Percentiles rank a stretch among this genome's conserved stretches.
Evolutionary conservation across 2,113 vertebrate genomes (phyloP).

Genomic region (Lagopus leucura): DNA sequence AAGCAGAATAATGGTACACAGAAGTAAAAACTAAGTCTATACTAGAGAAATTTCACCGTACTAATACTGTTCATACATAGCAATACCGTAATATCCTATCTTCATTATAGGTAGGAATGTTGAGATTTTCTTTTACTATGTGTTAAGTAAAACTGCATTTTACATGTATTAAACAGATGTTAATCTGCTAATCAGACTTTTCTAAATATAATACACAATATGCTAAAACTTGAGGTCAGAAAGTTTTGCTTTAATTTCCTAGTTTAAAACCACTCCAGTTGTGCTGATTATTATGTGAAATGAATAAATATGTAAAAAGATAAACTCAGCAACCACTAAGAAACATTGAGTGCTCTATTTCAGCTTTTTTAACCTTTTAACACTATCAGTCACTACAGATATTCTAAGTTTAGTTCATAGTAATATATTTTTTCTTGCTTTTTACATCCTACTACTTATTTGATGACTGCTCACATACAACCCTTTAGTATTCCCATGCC

Average conservation of each 20-base stretch:
- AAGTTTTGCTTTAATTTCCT: neutral
- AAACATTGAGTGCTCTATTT: neutral
- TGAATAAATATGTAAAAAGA: neutral
- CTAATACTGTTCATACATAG: neutral
- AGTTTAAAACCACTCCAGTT: neutral
- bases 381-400: neutral
- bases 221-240: neutral
- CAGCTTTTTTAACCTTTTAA: neutral
- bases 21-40: neutral
- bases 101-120: neutral
- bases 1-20: neutral
- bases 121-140: neutral
- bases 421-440: fast-evolving
- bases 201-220: neutral
- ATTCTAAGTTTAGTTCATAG: neutral
- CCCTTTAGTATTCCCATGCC: neutral
- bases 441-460: neutral
- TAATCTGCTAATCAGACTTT: neutral
- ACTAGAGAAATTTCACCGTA: neutral
- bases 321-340: neutral
- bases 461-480: neutral
- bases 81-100: neutral
- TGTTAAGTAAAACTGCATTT: neutral
- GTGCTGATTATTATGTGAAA: neutral
- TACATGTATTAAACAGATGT: neutral